Evolutionary conservation across 2,888 invertebrate genomes (phyloP), one percentile per base, ranked within the genome.

Genomic region (Tuta absoluta): DNA sequence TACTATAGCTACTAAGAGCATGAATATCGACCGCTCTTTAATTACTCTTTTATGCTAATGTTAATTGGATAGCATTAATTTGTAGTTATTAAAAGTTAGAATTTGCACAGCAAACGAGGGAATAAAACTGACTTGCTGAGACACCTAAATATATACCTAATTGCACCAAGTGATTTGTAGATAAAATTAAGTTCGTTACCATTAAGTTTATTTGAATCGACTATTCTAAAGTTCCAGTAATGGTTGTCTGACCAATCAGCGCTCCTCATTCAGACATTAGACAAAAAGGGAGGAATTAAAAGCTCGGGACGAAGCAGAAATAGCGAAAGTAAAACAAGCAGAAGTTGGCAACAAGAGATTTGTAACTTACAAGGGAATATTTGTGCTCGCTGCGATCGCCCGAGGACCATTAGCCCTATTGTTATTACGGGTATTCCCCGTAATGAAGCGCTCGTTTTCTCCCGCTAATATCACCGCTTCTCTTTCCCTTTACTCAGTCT

Each of bases 381-480:
- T 85, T 87, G 84, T 76, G 79, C 81, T 72, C 80, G 81, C 56
- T 28, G 84, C 77, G 83, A 86, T 88, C 82, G 84, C 85, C 72
- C 77, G 78, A 80, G 82, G 75, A 75, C 88, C 86, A 89, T 91
- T 91, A 90, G 83, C 82, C 79, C 86, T 89, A 91, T 91, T 91
- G 91, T 91, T 91, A 91, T 91, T 87, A 82, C 87, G 84, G 77
- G 82, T 85, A 86, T 88, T 88, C 78, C 74, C 81, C 78, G 89
- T 89, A 90, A 91, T 91, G 88, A 90, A 89, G 79, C 83, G 87
- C 85, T 87, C 90, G 87, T 90, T 90, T 86, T 86, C 89, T 84
- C 86, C 81, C 85, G 85, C 84, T 86, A 87, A 87, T 88, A 88
- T 86, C 77, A 77, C 86, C 83, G 85, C 81, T 87, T 84, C 80